A percentile compares a stretch with the other conserved stretches of the same genome.
These are phyloP conservation scores for Loris lydekkerianus DNA, from an alignment of 2,797 vertebrate species.

Conservation along the genomic window DNA sequence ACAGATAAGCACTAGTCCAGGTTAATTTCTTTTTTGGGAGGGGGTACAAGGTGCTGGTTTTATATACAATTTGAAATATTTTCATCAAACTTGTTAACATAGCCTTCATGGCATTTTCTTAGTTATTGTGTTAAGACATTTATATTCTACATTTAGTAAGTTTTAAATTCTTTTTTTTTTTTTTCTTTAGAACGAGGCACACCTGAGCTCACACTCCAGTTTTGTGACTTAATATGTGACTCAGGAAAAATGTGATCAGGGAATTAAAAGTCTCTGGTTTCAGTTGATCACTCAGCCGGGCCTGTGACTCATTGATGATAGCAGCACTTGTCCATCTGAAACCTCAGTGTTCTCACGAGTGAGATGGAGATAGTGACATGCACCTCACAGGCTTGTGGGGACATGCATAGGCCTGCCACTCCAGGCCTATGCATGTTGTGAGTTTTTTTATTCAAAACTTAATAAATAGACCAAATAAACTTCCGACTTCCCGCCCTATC, in stretches of 20 bases:
- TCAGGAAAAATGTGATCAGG: not conserved
- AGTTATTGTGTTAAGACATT: too few species aligned
- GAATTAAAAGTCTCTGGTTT: not conserved
- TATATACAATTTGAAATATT: too few species aligned
- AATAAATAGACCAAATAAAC: not conserved
- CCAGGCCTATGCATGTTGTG: not conserved
- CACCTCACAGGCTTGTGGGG: not conserved
- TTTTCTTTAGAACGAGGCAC: not conserved
- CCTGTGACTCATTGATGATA: not conserved
- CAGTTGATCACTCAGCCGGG: not conserved
- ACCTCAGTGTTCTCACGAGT: not conserved
- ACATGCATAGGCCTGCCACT: not conserved
- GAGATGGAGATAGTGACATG: not conserved
- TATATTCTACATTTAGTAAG: too few species aligned
- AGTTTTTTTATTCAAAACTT: slow-evolving; percentile 11
- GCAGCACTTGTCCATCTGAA: not conserved
- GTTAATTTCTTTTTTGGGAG: not conserved
- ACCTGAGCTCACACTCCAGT: not conserved
- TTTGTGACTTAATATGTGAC: not conserved
- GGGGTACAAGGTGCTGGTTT: too few species aligned
- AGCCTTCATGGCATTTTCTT: too few species aligned
- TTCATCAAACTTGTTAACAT: too few species aligned
- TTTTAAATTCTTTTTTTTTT: not conserved
- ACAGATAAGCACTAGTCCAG: not conserved
- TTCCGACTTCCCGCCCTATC: not conserved